Evolutionary conservation across 2,113 vertebrate genomes (phyloP), one percentile per base, ranked within the genome.

Genomic region (Pollimyrus isidori): DNA sequence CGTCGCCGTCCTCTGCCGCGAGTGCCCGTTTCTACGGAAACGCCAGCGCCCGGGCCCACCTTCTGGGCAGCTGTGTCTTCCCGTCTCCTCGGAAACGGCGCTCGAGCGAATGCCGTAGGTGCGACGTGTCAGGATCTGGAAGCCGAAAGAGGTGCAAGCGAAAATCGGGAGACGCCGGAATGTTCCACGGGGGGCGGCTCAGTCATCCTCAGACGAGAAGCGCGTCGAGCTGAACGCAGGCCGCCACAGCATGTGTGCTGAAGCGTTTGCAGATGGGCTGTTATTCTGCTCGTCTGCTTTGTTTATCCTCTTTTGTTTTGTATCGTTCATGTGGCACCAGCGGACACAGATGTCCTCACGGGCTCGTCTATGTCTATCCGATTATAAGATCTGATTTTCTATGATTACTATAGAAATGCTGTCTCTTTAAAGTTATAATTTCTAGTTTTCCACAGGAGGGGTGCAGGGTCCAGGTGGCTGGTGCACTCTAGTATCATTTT

Each of bases 21-120:
- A 96, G 97, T 95, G 92, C 95, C 96, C 96, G 97, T 97, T 97
- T 96, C 97, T 96, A 95, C 95, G 97, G 97, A 97, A 97, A 98
- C 95, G 90, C 95, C 95, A 96, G 95, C 94, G 94, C 97, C 96
- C 94, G 95, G 96, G 97, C 97, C 97, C 97, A 97, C 96, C 95
- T 97, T 98, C 96, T 95, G 96, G 97, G 96, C 96, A 95, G 96
- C 97, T 95, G 95, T 96, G 96, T 93, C 95, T 94, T 94, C 93
- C 94, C 94, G 89, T 35, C 90, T 92, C 90, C 46, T 87, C 90
- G n/a, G 86, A 90, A 91, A 89, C 91, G 90, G 91, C n/a, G 90
- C 89, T 91, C 56, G 52, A 92, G 91, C 69, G 80, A 30, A n/a
- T 2, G 35, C 89, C 30, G 90, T 39, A 30, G 4, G 19, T 86